Evolutionary conservation across 2,797 vertebrate genomes (phyloP).

Genomic region (Agapornis canus): DNA sequence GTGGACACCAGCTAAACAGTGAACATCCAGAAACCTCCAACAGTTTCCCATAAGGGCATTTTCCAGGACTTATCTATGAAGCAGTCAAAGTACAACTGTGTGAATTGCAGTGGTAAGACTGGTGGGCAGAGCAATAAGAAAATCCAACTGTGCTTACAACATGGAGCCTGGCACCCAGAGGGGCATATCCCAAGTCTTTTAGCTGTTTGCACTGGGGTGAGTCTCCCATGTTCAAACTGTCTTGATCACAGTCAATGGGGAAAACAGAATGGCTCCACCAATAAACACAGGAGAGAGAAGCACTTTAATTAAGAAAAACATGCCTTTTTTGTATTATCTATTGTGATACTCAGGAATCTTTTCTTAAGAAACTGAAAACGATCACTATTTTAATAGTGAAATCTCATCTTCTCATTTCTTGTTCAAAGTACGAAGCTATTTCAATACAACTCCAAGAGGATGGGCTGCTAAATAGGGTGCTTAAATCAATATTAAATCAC

Average conservation of each 20-base stretch:
- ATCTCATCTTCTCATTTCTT: background rate
- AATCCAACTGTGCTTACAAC: background rate
- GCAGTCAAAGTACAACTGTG: background rate
- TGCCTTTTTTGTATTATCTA: background rate
- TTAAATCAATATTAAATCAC: slow-evolving; percentile 52
- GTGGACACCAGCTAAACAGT: rapidly evolving
- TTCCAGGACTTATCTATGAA: background rate
- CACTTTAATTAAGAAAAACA: background rate
- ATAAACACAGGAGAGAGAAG: background rate
- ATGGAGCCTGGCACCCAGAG: background rate
- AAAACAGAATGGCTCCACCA: background rate
- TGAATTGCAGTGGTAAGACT: background rate
- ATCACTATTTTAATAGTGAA: background rate
- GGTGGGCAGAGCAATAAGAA: background rate
- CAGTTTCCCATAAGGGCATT: rapidly evolving
- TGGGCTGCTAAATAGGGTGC: slow-evolving; percentile 22
- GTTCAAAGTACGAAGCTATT: background rate
- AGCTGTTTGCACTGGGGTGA: background rate
- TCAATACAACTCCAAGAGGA: background rate
- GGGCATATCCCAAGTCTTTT: background rate
- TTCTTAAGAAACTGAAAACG: background rate
- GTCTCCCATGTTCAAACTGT: background rate
- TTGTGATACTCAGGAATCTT: background rate
- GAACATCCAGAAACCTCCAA: background rate
- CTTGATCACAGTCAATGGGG: background rate